These are phyloP conservation scores for Poliocrania exsul DNA, from an alignment of 2,797 vertebrate species.

Conservation along the genomic window DNA sequence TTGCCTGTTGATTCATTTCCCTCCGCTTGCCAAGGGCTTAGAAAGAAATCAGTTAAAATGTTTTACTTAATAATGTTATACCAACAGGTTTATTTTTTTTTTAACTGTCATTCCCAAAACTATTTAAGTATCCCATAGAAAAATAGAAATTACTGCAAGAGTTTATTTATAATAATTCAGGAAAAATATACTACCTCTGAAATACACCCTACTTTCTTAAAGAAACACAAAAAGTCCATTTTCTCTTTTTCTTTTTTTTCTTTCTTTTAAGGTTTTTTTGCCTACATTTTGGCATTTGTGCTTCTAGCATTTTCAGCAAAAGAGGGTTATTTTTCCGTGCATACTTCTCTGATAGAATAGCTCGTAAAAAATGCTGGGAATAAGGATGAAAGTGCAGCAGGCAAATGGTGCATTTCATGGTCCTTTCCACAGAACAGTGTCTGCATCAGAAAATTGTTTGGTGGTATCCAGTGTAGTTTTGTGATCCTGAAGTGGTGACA, in stretches of 20 bases:
- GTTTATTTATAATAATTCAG: not conserved
- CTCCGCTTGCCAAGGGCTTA: not conserved
- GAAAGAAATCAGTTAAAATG: not conserved
- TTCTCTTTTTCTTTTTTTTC: not conserved
- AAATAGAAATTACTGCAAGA: not conserved
- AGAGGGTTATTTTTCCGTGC: not conserved
- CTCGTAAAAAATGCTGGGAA: not conserved
- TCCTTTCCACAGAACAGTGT: not conserved
- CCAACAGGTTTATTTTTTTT: not conserved
- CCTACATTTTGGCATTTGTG: not conserved
- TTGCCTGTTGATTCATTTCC: not conserved
- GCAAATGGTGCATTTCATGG: not conserved
- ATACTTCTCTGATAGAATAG: not conserved
- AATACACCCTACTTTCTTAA: slow-evolving; percentile 36
- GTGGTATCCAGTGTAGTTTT: not conserved
- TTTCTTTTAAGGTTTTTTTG: not conserved
- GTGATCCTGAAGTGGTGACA: not conserved
- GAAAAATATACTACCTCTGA: slow-evolving; percentile 63
- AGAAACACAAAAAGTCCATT: slow-evolving; percentile 1
- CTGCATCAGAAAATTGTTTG: not conserved
- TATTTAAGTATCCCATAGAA: not conserved
- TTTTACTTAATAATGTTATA: not conserved
- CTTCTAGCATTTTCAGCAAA: not conserved
- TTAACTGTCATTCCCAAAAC: not conserved
- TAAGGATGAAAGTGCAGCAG: not conserved